A percentile compares a stretch with the other conserved stretches of the same genome.
Evolutionary conservation across 2,797 vertebrate genomes (phyloP).

Genomic region (Xiphorhynchus erythropygius): DNA sequence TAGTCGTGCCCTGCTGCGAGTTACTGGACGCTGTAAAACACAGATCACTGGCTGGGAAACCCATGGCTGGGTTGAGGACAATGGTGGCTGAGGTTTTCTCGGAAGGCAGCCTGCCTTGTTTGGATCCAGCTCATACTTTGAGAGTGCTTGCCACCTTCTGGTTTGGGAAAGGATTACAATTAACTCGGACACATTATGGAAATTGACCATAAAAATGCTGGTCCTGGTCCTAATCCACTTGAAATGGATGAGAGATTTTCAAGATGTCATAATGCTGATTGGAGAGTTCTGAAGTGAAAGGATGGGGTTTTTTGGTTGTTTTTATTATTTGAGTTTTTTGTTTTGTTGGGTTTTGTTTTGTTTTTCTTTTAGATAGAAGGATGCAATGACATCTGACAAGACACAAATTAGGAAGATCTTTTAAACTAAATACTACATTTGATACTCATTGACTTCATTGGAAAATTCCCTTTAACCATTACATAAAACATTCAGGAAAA

Average conservation of each 20-base stretch:
- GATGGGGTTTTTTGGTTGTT: background rate
- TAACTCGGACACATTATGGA: background rate
- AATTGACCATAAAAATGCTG: background rate
- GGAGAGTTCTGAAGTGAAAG: background rate
- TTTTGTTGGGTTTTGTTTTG: background rate
- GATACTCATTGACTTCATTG: background rate
- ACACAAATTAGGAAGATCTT: background rate
- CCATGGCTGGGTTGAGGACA: background rate
- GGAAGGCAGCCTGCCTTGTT: background rate
- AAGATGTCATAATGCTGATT: background rate
- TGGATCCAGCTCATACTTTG: constrained; percentile 21
- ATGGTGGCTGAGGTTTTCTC: background rate
- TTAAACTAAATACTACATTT: background rate
- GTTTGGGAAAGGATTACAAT: constrained; percentile 41
- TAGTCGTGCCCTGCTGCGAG: background rate
- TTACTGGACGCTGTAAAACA: background rate
- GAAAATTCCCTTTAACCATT: background rate
- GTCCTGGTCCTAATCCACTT: background rate
- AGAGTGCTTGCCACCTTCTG: constrained; percentile 69
- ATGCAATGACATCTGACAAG: background rate
- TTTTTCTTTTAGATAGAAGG: background rate
- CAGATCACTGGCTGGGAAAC: background rate
- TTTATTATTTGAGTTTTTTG: background rate
- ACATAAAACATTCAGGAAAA: background rate
- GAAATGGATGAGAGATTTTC: background rate